Evolutionary conservation across 2,113 vertebrate genomes (phyloP).

Genomic region (Columbina picui): DNA sequence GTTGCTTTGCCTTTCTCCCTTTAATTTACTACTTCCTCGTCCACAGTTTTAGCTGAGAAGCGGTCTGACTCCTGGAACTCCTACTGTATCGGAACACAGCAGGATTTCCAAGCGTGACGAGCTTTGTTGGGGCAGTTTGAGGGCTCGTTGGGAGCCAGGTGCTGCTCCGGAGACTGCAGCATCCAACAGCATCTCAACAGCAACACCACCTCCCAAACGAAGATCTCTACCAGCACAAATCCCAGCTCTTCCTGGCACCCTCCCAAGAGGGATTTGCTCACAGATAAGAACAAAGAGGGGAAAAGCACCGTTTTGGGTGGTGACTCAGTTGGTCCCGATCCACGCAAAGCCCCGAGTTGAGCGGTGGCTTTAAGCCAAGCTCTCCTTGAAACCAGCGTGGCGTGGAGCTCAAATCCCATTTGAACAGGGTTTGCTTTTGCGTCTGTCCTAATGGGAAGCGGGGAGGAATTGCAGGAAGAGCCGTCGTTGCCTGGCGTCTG

Average conservation of each 20-base stretch:
- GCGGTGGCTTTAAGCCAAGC: not conserved
- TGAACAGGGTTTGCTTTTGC: not conserved
- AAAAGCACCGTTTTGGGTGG: not conserved
- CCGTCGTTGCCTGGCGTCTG: not conserved
- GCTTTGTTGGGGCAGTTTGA: not conserved
- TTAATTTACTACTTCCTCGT: not conserved
- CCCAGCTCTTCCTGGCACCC: not conserved
- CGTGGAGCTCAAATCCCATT: not conserved
- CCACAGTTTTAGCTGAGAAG: rapidly evolving
- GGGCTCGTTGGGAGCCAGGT: not conserved
- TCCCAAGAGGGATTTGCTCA: not conserved
- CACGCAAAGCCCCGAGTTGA: rapidly evolving
- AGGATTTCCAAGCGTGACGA: rapidly evolving
- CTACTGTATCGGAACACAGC: rapidly evolving
- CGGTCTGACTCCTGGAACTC: not conserved
- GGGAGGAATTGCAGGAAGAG: not conserved
- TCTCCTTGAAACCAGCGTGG: not conserved
- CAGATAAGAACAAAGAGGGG: not conserved
- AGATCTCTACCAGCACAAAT: not conserved
- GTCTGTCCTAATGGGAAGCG: not conserved
- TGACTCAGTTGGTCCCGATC: rapidly evolving
- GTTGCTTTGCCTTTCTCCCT: not conserved
- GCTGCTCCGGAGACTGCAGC: not conserved
- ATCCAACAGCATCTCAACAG: rapidly evolving
- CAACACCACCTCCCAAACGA: not conserved